Evolutionary conservation across 2,888 invertebrate species (phyloP).

Genomic region (Pyrocoelia pectoralis): DNA sequence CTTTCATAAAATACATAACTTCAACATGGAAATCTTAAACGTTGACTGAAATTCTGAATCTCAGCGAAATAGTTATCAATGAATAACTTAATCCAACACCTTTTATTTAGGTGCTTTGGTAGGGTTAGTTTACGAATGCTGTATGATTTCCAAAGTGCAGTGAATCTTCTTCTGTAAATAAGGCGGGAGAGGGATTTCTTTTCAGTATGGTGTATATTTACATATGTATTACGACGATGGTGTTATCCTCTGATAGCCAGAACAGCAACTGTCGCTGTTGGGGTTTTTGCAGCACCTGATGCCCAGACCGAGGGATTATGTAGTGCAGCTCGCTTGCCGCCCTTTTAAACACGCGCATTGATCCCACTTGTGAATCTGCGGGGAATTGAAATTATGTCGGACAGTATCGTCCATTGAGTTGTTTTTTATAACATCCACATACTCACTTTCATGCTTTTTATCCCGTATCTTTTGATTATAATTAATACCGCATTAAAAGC

Average conservation of each 20-base stretch:
- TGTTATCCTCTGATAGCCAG: constrained; percentile 41
- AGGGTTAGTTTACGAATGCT: too few relatives aligned
- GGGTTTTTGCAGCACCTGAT: constrained; percentile 44
- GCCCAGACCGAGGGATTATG: constrained; percentile 40
- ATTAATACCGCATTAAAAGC: constrained; percentile 11
- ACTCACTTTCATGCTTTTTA: background rate
- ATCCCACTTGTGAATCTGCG: constrained; percentile 40
- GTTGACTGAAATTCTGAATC: too few relatives aligned
- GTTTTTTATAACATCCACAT: background rate
- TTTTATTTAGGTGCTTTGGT: too few relatives aligned
- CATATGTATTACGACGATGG: constrained; percentile 41
- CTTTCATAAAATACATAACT: too few relatives aligned
- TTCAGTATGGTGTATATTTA: constrained; percentile 33
- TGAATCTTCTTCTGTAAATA: background rate
- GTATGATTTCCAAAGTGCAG: background rate
- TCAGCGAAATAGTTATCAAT: too few relatives aligned
- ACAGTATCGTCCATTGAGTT: constrained; percentile 6
- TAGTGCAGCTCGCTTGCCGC: constrained; percentile 35
- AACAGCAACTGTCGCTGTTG: constrained; percentile 46
- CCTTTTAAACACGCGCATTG: constrained; percentile 43
- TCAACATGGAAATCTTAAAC: too few relatives aligned
- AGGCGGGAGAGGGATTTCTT: background rate
- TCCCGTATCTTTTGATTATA: background rate
- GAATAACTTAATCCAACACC: too few relatives aligned
- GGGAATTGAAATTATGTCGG: constrained; percentile 28